These are phyloP conservation scores for Seira sanloemensis DNA, from an alignment of 2,888 invertebrate genomes.

Conservation along the genomic window DNA sequence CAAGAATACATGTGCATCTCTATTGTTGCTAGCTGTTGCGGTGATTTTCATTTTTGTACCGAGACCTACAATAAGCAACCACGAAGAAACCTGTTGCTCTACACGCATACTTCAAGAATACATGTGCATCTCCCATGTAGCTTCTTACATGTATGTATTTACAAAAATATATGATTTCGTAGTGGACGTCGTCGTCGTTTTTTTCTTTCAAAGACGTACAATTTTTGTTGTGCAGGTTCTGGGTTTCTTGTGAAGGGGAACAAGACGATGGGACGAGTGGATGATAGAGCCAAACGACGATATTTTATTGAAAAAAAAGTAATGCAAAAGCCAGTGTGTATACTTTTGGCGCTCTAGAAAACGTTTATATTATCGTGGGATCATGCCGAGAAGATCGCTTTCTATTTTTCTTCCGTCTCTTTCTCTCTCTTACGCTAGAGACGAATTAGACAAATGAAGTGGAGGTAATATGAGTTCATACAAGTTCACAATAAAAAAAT, in stretches of 20 bases:
- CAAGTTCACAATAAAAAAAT: background rate
- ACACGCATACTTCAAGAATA: no score
- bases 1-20: no score
- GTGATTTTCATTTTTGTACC: no score
- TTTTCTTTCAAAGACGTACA: background rate
- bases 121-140: no score
- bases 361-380: background rate
- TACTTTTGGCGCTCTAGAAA: background rate
- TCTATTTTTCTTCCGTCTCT: no score
- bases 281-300: background rate
- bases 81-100: no score
- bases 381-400: background rate
- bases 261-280: background rate
- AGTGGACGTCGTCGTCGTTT: no score
- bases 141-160: background rate
- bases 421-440: no score
- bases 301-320: background rate
- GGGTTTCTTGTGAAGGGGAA: background rate
- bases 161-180: background rate
- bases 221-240: background rate
- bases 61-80: no score
- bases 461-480: no score
- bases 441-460: background rate
- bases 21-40: no score
- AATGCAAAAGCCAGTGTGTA: background rate